A percentile compares a stretch with the other conserved stretches of the same genome.
Evolutionary conservation across 2,113 vertebrate species (phyloP).

Genomic region (Cyprinodon variegatus): DNA sequence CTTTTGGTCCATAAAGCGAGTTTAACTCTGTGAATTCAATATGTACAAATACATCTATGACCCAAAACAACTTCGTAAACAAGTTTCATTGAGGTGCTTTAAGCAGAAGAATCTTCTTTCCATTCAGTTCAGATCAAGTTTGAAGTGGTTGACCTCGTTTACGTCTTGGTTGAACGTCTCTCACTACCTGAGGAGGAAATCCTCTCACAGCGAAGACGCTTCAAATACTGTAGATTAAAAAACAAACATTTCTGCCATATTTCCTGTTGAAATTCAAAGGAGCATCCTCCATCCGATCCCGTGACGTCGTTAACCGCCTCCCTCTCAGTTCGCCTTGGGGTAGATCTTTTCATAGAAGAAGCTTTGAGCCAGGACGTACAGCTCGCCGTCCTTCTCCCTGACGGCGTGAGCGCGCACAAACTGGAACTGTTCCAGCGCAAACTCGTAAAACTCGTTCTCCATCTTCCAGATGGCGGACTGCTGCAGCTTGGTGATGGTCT

Average conservation of each 20-base stretch:
- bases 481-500: slow-evolving; percentile 93
- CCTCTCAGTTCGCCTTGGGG: slow-evolving; percentile 89
- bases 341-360: slow-evolving; percentile 99
- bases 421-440: slow-evolving; percentile 97
- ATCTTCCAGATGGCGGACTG: slow-evolving; percentile 98
- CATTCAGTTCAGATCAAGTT: background rate
- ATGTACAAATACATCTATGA: slow-evolving; percentile 43
- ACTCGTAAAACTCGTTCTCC: slow-evolving; percentile 99
- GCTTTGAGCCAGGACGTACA: slow-evolving; percentile 91
- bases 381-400: slow-evolving; percentile 94
- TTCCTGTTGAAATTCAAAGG: background rate
- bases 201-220: slow-evolving; percentile 19
- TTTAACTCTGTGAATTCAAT: slow-evolving; percentile 26
- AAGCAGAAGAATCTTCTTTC: background rate
- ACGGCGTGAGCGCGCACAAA: slow-evolving; percentile 93
- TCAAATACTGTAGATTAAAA: slow-evolving; percentile 25
- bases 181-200: background rate
- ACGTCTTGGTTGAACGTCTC: background rate
- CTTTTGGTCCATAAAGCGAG: slow-evolving; percentile 74
- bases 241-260: background rate
- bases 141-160: slow-evolving; percentile 5
- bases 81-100: slow-evolving; percentile 29
- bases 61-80: slow-evolving; percentile 65
- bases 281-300: background rate
- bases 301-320: background rate